These are phyloP conservation scores for Hedychridium roseum DNA, from an alignment of 2,888 invertebrate species.

Conservation along the genomic window DNA sequence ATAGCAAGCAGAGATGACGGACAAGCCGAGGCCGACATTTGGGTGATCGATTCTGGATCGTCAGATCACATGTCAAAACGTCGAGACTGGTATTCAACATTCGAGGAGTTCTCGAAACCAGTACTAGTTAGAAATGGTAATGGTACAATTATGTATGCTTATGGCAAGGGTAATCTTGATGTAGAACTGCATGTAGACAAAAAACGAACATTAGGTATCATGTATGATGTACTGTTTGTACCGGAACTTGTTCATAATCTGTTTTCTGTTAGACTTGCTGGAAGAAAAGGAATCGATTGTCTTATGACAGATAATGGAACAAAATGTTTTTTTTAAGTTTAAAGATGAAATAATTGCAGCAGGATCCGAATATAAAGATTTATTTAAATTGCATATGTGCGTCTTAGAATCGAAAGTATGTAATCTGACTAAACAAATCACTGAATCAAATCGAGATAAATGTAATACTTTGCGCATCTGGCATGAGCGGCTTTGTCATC, in stretches of 20 bases:
- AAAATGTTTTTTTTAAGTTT: background rate
- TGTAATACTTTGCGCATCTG: slow-evolving; percentile 1
- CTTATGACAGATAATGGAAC: background rate
- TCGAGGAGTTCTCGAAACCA: slow-evolving; percentile 12
- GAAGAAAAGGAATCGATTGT: slow-evolving; percentile 2
- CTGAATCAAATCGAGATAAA: background rate
- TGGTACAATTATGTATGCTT: background rate
- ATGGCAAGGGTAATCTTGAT: background rate
- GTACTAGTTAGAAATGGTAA: slow-evolving; percentile 4
- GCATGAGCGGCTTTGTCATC: slow-evolving; percentile 4
- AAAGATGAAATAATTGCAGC: background rate
- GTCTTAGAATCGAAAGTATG: background rate
- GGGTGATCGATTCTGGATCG: slow-evolving; percentile 10
- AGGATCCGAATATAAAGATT: background rate
- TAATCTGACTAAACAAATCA: no score
- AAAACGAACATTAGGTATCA: background rate
- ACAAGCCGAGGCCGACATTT: background rate
- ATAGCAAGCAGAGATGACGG: background rate
- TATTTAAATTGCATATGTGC: slow-evolving; percentile 1
- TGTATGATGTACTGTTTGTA: slow-evolving; percentile 4
- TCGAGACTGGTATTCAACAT: slow-evolving; percentile 14
- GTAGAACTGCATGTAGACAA: background rate
- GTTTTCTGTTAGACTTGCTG: slow-evolving; percentile 5
- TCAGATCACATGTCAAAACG: slow-evolving; percentile 23
- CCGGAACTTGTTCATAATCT: slow-evolving; percentile 3